Base-by-base conservation (phyloP, 92 coral and sea anemone species). In the Micromussa lordhowensis region DNA sequence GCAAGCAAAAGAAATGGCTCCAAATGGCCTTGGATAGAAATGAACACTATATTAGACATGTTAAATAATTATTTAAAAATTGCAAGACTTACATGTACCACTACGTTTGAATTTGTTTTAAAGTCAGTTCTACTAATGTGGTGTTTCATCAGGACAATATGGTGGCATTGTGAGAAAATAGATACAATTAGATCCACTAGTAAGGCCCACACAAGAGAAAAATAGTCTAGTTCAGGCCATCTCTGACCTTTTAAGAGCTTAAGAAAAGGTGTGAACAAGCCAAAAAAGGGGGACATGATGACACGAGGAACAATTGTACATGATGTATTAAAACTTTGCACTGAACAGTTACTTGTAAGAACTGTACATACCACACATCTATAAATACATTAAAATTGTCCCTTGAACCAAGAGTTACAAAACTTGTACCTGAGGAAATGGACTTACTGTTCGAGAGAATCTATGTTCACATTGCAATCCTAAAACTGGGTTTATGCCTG, bases 1-100 rank as follows among this genome's bases (percentile, higher is more conserved):
- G 59, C 94, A 91, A 71, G 96, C 95, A 22, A 88, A 86, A 53
- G 92, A 91, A 78, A 95, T 91, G 95, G 74, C 89, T 69, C 88
- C 91, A 31, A 87, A 80, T 87, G 86, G 86, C 5, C 79, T 79
- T 38, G 73, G 90, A 53, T 53, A 79, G 26, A 59, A 84, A 22
- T 68, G 4, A 17, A 36, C 31, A 15, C 29, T 4, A 63, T 24
- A 63, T 58, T 21, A 63, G 17, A 81, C 35, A 22, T 81, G 1
- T 44, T 44, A 28, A 12, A 5, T 6, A 32, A 17, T 35, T 40
- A 81, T 78, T 28, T 26, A 32, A 1, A 57, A 81, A 30, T 1
- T 55, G 22, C 51, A 44, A 44, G 51, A 44, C 13, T 8, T 44
- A 11, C 51, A n/a, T 44, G 51, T n/a, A n/a, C n/a, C n/a, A n/a